A percentile compares a stretch with the other conserved stretches of the same genome.
These are phyloP conservation scores for Dicyrtomina minuta DNA, from an alignment of 2,888 invertebrate species.

Conservation along the genomic window DNA sequence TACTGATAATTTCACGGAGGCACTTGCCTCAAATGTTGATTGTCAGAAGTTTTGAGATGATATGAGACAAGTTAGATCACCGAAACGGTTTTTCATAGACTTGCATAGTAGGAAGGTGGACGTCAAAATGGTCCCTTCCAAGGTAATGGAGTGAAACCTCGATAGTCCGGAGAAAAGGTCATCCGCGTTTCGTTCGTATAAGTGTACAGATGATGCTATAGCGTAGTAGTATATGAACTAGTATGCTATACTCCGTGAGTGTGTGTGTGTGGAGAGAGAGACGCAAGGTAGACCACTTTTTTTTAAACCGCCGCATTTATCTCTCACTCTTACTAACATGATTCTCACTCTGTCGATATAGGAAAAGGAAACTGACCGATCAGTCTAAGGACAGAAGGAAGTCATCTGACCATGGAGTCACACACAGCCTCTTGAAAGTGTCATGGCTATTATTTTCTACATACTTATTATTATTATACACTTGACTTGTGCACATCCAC, in stretches of 20 bases:
- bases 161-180: constrained; percentile 50
- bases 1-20: constrained; percentile 1
- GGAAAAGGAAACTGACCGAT: constrained; percentile 50
- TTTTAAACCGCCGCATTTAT: constrained; percentile 25
- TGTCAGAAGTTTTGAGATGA: constrained; percentile 33
- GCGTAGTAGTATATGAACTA: no score
- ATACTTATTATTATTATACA: background rate
- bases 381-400: constrained; percentile 49
- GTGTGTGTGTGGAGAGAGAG: constrained; percentile 2
- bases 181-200: constrained; percentile 17
- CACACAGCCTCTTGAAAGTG: constrained; percentile 42
- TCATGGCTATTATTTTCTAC: constrained; percentile 38
- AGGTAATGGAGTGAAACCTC: constrained; percentile 44
- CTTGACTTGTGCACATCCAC: background rate
- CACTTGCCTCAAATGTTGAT: constrained; percentile 27
- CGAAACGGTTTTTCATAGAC: constrained; percentile 51
- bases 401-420: constrained; percentile 47
- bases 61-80: constrained; percentile 38
- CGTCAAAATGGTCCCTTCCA: constrained; percentile 38
- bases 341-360: constrained; percentile 22
- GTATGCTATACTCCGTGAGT: no score
- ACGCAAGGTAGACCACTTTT: constrained; percentile 52
- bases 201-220: constrained; percentile 1
- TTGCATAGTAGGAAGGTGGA: constrained; percentile 32
- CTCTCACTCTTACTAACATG: background rate